phyloP scores from a whole-genome alignment of 1,140 invertebrate species.

The Lysiphlebus fabarum region DNA sequence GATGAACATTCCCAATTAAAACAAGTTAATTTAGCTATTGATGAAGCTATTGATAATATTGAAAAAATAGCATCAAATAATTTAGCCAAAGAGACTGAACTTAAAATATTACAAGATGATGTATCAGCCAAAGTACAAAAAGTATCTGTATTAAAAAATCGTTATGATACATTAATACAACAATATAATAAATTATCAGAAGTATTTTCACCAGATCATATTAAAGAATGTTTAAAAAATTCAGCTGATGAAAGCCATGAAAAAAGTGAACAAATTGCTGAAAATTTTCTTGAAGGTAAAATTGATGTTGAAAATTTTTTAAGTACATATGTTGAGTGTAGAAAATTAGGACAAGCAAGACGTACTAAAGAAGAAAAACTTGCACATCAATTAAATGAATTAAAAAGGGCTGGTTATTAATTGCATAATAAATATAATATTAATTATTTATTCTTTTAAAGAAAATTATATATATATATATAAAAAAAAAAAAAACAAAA shows the following conservation, averaged over 20 bases:
- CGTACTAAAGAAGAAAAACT: conserved; percentile 75
- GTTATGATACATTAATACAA: conserved; percentile 66
- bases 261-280: conserved; percentile 71
- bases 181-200: conserved; percentile 70
- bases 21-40: conserved; percentile 66
- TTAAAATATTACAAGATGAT: conserved; percentile 62
- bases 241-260: conserved; percentile 69
- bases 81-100: conserved; percentile 63
- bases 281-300: conserved; percentile 69
- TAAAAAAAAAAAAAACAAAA: too few species aligned
- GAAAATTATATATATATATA: not conserved
- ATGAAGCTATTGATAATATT: conserved; percentile 68
- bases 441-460: conserved; percentile 31
- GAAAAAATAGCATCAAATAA: conserved; percentile 73
- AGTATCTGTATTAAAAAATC: conserved; percentile 66
- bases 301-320: conserved; percentile 75
- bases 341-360: conserved; percentile 67
- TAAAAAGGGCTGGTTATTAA: conserved; percentile 63
- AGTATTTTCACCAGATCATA: conserved; percentile 69
- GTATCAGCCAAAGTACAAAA: conserved; percentile 64
- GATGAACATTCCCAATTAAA: conserved; percentile 64
- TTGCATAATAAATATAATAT: conserved; percentile 16
- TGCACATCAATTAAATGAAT: conserved; percentile 66
- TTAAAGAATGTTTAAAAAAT: conserved; percentile 63
- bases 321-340: conserved; percentile 65